Evolutionary conservation across 2,797 vertebrate genomes (phyloP).

Genomic region (Typhlichthys eigenmanni): DNA sequence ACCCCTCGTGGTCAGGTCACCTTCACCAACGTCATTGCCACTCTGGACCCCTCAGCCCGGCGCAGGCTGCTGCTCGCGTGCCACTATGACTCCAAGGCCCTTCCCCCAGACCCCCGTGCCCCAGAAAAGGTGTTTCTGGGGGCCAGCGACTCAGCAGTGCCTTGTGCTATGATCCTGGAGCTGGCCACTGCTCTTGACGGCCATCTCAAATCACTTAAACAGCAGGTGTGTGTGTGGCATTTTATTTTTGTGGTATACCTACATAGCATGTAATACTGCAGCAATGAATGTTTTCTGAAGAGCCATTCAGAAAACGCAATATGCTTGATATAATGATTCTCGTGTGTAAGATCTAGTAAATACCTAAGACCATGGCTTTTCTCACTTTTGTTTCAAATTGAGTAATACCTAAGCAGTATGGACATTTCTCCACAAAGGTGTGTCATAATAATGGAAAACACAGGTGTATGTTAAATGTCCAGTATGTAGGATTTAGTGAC

Average conservation of each 20-base stretch:
- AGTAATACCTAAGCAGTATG: too few relatives aligned
- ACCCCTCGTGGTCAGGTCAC: conserved; percentile 81
- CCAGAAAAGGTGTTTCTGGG: conserved; percentile 81
- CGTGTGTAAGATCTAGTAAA: too few relatives aligned
- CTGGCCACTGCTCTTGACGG: conserved; percentile 80
- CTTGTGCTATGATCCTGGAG: conserved; percentile 90
- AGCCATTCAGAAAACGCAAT: too few relatives aligned
- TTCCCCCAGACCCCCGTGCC: conserved; percentile 63
- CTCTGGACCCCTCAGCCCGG: conserved; percentile 76
- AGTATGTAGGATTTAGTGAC: too few relatives aligned
- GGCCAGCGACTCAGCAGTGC: conserved; percentile 90
- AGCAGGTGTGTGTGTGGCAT: conserved; percentile 68
- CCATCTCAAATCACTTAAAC: conserved; percentile 73
- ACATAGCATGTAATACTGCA: neutral
- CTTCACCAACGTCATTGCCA: conserved; percentile 88
- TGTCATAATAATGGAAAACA: too few relatives aligned
- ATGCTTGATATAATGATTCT: too few relatives aligned
- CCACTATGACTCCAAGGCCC: conserved; percentile 90
- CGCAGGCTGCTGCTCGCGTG: conserved; percentile 84
- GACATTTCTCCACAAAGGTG: too few relatives aligned
- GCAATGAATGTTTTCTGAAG: too few relatives aligned
- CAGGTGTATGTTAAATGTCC: too few relatives aligned
- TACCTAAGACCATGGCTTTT: too few relatives aligned
- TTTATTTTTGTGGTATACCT: neutral
- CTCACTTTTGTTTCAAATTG: too few relatives aligned